phyloP scores from a whole-genome alignment of 2,888 invertebrate species.

The Sesia apiformis region DNA sequence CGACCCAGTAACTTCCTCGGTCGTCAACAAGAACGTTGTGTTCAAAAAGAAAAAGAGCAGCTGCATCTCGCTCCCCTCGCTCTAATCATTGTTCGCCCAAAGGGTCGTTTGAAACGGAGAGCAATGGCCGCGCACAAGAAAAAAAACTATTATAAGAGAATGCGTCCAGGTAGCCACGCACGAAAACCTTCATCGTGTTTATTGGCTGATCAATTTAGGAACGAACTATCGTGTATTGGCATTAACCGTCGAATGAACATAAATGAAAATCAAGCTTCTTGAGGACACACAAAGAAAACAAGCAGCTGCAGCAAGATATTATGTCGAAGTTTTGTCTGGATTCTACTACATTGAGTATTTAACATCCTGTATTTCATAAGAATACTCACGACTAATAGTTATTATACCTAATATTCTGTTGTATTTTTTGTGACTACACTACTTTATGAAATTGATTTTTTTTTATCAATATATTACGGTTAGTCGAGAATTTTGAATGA shows the following conservation, averaged over 20 bases:
- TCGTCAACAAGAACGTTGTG: slow-evolving; percentile 32
- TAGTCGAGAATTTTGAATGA: background rate
- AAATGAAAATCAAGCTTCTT: no score
- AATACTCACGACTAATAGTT: no score
- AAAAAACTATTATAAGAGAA: slow-evolving; percentile 43
- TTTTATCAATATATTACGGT: no score
- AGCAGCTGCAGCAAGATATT: no score
- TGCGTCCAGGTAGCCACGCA: slow-evolving; percentile 58
- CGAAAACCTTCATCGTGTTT: slow-evolving; percentile 14
- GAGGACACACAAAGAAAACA: no score
- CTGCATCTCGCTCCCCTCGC: slow-evolving; percentile 62
- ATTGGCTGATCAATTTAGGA: slow-evolving; percentile 13
- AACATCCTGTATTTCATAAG: no score
- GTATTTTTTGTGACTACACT: no score
- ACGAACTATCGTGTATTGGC: slow-evolving; percentile 3
- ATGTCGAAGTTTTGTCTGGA: no score
- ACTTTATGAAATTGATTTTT: no score
- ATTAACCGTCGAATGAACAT: background rate
- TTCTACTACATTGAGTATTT: no score
- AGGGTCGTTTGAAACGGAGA: slow-evolving; percentile 64
- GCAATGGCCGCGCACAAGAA: slow-evolving; percentile 50
- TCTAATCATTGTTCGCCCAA: slow-evolving; percentile 63
- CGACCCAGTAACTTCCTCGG: slow-evolving; percentile 39
- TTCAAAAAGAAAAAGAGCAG: slow-evolving; percentile 62
- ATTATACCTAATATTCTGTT: no score